Evolutionary conservation across 2,113 vertebrate species (phyloP).

Genomic region (Thryonomys swinderianus): DNA sequence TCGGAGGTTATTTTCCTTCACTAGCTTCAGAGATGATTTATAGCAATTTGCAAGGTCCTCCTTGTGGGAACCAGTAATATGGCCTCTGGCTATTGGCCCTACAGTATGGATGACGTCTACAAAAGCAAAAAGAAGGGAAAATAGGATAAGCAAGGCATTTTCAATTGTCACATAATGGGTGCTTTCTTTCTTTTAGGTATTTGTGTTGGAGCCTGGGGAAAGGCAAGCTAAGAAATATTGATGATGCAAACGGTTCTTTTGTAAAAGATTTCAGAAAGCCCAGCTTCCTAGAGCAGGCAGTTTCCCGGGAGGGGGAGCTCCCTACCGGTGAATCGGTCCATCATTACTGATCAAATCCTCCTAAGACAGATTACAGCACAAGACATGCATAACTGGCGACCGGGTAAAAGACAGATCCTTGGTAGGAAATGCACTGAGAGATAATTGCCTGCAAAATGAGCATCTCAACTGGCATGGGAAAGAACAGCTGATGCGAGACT

Average conservation of each 20-base stretch:
- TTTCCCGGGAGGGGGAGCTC: conserved; percentile 21
- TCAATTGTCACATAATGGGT: conserved; percentile 47
- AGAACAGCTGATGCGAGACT: neutral
- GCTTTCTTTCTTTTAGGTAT: conserved; percentile 53
- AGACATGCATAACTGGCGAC: neutral
- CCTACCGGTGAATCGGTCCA: neutral
- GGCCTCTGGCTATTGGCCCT: conserved; percentile 95
- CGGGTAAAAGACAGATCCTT: conserved; percentile 18
- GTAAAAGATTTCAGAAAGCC: neutral
- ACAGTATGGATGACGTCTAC: conserved; percentile 99
- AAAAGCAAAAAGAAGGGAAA: conserved; percentile 59
- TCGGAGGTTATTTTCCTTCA: conserved; percentile 93
- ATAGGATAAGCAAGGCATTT: conserved; percentile 24
- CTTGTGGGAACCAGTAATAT: conserved; percentile 91
- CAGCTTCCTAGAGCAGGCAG: neutral
- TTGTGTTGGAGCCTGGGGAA: neutral
- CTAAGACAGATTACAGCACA: conserved; percentile 24
- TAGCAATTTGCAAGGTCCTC: conserved; percentile 96
- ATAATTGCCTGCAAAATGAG: conserved; percentile 19
- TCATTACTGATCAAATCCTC: neutral
- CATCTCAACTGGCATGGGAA: conserved; percentile 35
- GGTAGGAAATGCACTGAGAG: neutral
- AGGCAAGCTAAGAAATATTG: conserved; percentile 36
- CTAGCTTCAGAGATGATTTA: conserved; percentile 94
- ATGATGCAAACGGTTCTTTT: neutral